These are phyloP conservation scores for Spodoptera exigua DNA, from an alignment of 2,888 invertebrate species.

Conservation along the genomic window DNA sequence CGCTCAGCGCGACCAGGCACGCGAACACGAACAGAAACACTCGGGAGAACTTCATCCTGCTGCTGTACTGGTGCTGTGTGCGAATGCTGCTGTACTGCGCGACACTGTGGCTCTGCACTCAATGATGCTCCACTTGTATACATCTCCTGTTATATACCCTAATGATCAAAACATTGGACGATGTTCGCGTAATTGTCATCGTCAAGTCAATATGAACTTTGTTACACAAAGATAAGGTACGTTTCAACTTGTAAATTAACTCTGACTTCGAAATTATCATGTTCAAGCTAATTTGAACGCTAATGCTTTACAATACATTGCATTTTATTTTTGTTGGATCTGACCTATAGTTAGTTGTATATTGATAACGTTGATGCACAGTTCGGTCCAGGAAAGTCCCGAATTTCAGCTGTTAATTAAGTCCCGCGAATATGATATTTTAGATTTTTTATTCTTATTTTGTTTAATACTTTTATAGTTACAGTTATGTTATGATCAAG, in stretches of 20 bases:
- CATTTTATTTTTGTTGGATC: not conserved
- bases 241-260: too few species aligned
- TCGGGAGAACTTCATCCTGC: slow-evolving; percentile 65
- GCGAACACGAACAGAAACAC: slow-evolving; percentile 59
- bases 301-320: not conserved
- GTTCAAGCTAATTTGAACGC: not conserved
- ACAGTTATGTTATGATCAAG: too few species aligned
- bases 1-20: slow-evolving; percentile 52
- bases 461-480: too few species aligned
- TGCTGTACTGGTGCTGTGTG: too few species aligned
- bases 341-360: not conserved
- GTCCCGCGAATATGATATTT: slow-evolving; percentile 2
- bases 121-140: slow-evolving; percentile 34
- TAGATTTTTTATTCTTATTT: too few species aligned
- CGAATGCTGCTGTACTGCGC: too few species aligned
- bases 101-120: not conserved
- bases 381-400: slow-evolving; percentile 4
- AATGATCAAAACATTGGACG: not conserved
- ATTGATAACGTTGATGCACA: slow-evolving; percentile 12
- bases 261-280: too few species aligned
- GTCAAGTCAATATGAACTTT: too few species aligned
- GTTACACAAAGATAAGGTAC: too few species aligned
- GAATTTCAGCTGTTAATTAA: slow-evolving; percentile 5
- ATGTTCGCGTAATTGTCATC: not conserved
- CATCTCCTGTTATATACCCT: slow-evolving; percentile 25